Evolutionary conservation across 2,113 vertebrate genomes (phyloP).

Genomic region (Craseonycteris thonglongyai): DNA sequence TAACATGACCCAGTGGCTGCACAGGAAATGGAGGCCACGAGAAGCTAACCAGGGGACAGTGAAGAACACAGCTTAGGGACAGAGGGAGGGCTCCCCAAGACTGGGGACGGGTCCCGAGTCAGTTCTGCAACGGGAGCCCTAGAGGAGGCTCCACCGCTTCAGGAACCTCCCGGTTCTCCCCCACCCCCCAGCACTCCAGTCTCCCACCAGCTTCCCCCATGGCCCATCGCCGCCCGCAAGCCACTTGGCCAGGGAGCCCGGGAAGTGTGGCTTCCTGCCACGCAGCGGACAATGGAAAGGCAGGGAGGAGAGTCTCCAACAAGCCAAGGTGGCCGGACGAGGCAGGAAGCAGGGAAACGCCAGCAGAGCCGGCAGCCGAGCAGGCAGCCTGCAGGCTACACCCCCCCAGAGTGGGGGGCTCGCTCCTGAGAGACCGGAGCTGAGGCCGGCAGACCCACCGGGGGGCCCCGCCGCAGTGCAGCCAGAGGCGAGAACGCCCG

Average conservation of each 20-base stretch:
- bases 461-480: not conserved
- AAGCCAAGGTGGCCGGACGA: not conserved
- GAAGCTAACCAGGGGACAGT: not conserved
- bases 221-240: not conserved
- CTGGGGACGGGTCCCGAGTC: not conserved
- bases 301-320: not conserved
- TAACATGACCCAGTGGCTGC: not conserved
- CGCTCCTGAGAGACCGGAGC: not conserved
- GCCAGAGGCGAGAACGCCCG: not conserved
- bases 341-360: not conserved
- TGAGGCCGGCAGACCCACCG: not conserved
- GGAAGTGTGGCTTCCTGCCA: not conserved
- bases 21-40: too few relatives aligned
- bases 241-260: not conserved
- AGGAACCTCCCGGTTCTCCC: fast-evolving
- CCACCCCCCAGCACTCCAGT: fast-evolving
- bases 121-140: too few relatives aligned
- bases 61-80: not conserved
- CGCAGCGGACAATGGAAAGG: not conserved
- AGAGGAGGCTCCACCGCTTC: too few relatives aligned
- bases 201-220: not conserved
- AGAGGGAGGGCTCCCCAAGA: not conserved
- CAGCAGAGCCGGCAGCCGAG: too few relatives aligned
- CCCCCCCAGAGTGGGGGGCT: not conserved
- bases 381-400: too few relatives aligned